A percentile compares a stretch with the other conserved stretches of the same genome.
These are phyloP conservation scores for Leptinotarsa juncta DNA, from an alignment of 2,888 invertebrate species.

Conservation along the genomic window DNA sequence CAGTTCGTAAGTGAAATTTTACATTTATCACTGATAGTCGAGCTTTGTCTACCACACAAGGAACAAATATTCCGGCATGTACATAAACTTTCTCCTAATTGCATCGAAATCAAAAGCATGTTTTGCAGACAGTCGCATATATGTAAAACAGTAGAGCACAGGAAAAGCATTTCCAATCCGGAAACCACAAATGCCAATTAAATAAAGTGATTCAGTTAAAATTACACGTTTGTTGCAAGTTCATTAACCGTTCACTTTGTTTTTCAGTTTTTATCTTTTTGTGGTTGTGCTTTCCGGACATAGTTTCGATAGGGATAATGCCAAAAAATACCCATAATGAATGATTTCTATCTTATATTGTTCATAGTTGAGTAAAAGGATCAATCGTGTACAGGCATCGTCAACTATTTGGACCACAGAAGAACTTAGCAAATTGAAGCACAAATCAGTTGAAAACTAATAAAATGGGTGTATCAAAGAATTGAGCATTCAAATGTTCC, in stretches of 20 bases:
- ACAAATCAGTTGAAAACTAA: no score
- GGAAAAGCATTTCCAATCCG: constrained; percentile 34
- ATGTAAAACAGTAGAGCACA: constrained; percentile 19
- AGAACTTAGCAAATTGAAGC: no score
- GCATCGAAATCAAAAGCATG: constrained; percentile 21
- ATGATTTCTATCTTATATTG: no score
- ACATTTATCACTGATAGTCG: no score
- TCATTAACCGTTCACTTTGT: constrained; percentile 34
- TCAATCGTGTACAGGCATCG: no score
- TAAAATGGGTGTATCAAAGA: no score
- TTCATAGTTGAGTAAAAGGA: no score
- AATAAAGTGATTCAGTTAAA: constrained; percentile 35
- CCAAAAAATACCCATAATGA: no score
- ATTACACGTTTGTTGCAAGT: constrained; percentile 33
- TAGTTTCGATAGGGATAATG: not conserved
- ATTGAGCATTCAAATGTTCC: no score
- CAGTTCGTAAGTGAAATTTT: no score
- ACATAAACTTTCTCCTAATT: constrained; percentile 11
- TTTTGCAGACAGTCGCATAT: constrained; percentile 17
- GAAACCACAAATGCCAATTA: constrained; percentile 35
- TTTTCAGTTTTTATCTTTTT: not conserved
- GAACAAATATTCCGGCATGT: not conserved
- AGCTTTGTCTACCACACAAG: no score
- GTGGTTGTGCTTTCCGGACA: not conserved
- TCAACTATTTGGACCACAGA: no score